A percentile compares a stretch with the other conserved stretches of the same genome.
Conservation (phyloP, 2,888 invertebrate genomes). For the Catocala fraxini region DNA sequence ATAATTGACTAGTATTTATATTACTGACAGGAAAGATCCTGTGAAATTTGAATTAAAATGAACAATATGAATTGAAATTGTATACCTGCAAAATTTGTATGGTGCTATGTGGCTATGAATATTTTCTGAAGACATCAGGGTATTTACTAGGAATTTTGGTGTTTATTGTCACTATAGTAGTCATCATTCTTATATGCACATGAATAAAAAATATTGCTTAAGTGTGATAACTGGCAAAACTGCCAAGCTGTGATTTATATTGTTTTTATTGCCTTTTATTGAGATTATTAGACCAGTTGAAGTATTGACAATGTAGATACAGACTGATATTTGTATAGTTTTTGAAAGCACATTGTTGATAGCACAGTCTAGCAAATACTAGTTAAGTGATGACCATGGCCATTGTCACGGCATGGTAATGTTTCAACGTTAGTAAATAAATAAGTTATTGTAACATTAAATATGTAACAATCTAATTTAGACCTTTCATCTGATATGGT, state of each 20-base stretch:
- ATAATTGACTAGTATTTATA: neutral
- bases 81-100: conserved; percentile 1
- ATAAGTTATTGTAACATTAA: too few species aligned
- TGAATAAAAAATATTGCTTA: neutral
- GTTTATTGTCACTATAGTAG: neutral
- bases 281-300: too few species aligned
- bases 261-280: neutral
- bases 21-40: too few species aligned
- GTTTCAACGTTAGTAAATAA: too few species aligned
- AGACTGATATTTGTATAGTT: too few species aligned
- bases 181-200: neutral
- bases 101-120: conserved; percentile 3
- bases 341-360: too few species aligned
- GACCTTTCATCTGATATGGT: too few species aligned
- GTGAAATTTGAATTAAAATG: neutral
- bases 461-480: too few species aligned
- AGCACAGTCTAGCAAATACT: too few species aligned
- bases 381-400: too few species aligned
- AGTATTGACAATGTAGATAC: too few species aligned
- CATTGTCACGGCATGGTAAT: too few species aligned
- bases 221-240: neutral
- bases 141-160: neutral
- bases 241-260: neutral
- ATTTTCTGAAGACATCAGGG: neutral
- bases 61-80: neutral